These are phyloP conservation scores for Miniopterus natalensis DNA, from an alignment of 2,113 vertebrate species.

Conservation along the genomic window DNA sequence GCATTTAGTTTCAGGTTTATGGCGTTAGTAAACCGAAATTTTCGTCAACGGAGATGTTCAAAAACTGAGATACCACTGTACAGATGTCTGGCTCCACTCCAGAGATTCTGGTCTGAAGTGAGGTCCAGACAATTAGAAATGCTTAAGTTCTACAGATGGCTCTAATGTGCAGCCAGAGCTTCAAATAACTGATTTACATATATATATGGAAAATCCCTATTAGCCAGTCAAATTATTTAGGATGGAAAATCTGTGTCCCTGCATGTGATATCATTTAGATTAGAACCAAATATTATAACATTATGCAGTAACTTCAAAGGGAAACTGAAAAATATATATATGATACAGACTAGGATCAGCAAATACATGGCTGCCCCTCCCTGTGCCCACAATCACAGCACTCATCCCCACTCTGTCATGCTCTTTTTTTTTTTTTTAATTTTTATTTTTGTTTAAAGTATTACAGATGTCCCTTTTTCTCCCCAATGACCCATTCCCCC, in stretches of 20 bases:
- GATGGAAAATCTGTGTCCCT: background rate
- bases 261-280: background rate
- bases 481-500: no score
- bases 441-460: no score
- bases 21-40: no score
- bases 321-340: background rate
- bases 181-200: background rate
- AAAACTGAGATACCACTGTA: no score
- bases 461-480: no score
- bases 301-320: background rate
- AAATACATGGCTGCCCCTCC: background rate
- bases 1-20: no score
- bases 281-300: background rate
- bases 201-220: background rate
- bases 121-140: background rate
- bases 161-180: background rate
- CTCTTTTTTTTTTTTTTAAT: no score
- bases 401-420: background rate
- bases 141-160: background rate
- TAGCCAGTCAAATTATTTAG: background rate
- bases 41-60: no score
- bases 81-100: background rate
- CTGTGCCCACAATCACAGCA: background rate
- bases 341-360: background rate
- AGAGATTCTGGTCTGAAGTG: background rate